Evolutionary conservation across 2,888 invertebrate genomes (phyloP).

Genomic region (Plutella xylostella): DNA sequence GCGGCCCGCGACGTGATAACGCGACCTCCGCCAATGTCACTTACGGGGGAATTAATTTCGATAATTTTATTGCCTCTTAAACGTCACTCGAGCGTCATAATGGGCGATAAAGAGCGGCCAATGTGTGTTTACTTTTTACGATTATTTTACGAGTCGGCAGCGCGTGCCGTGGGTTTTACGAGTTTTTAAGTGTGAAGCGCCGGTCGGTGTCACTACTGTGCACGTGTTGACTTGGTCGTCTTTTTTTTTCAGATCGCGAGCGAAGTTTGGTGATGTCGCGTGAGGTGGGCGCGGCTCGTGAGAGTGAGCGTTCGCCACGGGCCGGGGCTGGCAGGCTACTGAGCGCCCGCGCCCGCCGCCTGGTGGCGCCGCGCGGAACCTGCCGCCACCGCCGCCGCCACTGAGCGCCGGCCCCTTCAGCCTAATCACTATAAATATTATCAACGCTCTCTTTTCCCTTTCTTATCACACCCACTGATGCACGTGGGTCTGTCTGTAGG

Average conservation of each 20-base stretch:
- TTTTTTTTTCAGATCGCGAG: constrained; percentile 34
- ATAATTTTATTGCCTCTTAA: constrained; percentile 68
- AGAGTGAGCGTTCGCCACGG: constrained; percentile 65
- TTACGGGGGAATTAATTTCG: constrained; percentile 57
- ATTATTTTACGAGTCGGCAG: constrained; percentile 65
- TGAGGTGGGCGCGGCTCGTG: constrained; percentile 36
- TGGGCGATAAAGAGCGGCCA: constrained; percentile 66
- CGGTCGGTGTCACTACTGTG: constrained; percentile 18
- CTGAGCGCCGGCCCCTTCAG: constrained; percentile 67
- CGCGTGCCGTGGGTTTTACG: constrained; percentile 66
- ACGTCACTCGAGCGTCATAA: constrained; percentile 69
- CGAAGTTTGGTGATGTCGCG: constrained; percentile 54
- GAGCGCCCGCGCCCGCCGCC: constrained; percentile 73
- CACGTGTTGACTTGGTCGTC: constrained; percentile 27
- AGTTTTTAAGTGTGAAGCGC: constrained; percentile 54
- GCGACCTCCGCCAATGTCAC: constrained; percentile 63
- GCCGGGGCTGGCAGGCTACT: constrained; percentile 77
- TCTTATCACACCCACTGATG: constrained; percentile 54
- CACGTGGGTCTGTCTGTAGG: constrained; percentile 39
- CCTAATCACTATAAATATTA: constrained; percentile 69
- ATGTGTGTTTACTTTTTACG: constrained; percentile 70
- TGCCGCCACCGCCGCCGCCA: constrained; percentile 38
- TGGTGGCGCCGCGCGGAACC: no score
- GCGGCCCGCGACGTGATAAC: constrained; percentile 61
- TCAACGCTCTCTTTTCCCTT: constrained; percentile 62